Conservation (phyloP, 2,797 vertebrate species). For the Parauchenoglanis punctatus region DNA sequence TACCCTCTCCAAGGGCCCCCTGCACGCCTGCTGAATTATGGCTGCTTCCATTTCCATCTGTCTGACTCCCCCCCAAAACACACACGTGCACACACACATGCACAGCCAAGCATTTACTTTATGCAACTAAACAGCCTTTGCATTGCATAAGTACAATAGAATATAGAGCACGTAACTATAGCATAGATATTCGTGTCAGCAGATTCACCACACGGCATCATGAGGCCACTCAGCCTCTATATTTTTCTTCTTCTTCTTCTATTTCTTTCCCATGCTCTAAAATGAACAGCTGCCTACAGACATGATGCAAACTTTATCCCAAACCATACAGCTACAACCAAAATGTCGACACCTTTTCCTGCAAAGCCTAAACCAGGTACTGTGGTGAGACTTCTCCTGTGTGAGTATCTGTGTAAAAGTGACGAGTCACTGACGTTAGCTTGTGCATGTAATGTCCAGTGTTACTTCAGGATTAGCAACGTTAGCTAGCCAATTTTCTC, state of each 20-base stretch:
- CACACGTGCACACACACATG: neutral
- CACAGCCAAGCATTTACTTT: neutral
- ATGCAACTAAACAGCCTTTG: neutral
- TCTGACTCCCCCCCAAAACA: neutral
- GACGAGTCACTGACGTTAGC: neutral
- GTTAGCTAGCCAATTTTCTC: neutral
- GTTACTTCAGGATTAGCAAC: neutral
- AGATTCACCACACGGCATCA: neutral
- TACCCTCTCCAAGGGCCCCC: conserved; percentile 14
- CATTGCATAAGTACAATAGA: neutral
- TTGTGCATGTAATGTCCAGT: neutral
- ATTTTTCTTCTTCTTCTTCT: neutral
- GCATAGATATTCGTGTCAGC: neutral
- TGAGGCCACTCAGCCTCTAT: neutral
- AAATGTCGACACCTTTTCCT: neutral
- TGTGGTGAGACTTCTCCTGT: neutral
- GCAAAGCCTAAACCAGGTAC: neutral
- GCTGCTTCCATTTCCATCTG: conserved; percentile 20
- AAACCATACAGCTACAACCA: neutral
- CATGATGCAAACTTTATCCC: neutral
- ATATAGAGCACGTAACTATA: neutral
- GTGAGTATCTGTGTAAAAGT: neutral
- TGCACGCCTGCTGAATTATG: conserved; percentile 24
- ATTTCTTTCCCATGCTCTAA: neutral
- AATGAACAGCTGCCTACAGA: neutral